Conservation (phyloP, 1,140 invertebrate genomes). For the Dolichoris vasculosae region DNA sequence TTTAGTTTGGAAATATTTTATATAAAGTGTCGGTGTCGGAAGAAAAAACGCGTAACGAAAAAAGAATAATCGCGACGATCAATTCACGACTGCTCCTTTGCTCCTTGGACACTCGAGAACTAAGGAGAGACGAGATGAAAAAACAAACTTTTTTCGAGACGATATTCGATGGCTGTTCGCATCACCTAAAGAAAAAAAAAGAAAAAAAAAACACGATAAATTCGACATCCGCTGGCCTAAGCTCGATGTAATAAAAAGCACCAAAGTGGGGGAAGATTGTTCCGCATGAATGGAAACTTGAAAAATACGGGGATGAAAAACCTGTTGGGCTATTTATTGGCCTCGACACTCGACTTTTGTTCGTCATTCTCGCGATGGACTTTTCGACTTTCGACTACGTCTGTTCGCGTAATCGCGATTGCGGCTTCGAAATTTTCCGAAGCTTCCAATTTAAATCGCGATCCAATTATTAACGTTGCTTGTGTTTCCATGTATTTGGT, state of each 20-base stretch:
- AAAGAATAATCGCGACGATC: not conserved
- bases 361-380: not conserved
- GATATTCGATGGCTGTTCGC: not conserved
- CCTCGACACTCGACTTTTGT: not conserved
- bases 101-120: not conserved
- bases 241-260: not conserved
- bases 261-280: not conserved
- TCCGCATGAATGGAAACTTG: not conserved
- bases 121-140: not conserved
- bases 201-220: constrained; percentile 1
- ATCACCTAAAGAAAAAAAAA: no score
- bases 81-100: not conserved
- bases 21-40: not conserved
- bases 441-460: not conserved
- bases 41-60: not conserved
- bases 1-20: not conserved
- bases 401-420: not conserved
- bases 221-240: not conserved
- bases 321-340: constrained; percentile 8
- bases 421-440: no score
- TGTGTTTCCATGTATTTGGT: no score
- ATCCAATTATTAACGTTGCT: not conserved
- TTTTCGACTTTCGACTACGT: not conserved
- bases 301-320: constrained; percentile 1
- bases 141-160: not conserved